Evolutionary conservation across 64 coral and sea anemone species (phyloP).

Genomic region (Trachythela sp.): DNA sequence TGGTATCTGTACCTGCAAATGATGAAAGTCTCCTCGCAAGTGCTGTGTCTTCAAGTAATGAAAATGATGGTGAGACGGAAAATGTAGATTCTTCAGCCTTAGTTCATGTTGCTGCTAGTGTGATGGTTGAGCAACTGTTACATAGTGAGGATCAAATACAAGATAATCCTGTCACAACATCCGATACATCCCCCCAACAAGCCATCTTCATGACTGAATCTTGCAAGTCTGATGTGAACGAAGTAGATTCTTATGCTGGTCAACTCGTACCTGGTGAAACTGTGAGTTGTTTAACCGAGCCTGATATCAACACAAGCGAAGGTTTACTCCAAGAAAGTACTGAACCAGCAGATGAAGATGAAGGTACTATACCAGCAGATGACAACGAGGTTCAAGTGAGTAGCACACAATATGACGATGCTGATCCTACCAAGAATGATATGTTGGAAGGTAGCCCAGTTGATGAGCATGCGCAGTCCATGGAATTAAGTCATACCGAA

Average conservation of each 20-base stretch:
- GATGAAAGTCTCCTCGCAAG: constrained; percentile 53
- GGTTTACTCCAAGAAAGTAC: neutral
- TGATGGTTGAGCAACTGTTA: constrained; percentile 8
- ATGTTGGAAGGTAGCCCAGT: neutral
- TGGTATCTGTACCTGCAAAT: constrained; percentile 77
- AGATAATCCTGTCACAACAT: neutral
- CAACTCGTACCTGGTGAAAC: neutral
- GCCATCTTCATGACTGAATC: neutral
- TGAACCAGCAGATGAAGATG: neutral
- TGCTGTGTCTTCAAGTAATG: constrained; percentile 5
- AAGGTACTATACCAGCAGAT: neutral
- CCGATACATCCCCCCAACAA: neutral
- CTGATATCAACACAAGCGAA: neutral
- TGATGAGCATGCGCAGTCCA: neutral
- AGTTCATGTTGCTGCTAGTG: constrained; percentile 46
- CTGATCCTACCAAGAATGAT: neutral
- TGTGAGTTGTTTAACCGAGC: neutral
- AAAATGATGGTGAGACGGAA: constrained; percentile 54
- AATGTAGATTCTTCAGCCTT: constrained; percentile 85
- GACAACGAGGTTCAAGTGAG: neutral
- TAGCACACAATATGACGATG: neutral
- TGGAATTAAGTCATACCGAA: neutral
- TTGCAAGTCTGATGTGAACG: neutral
- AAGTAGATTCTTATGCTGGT: neutral
- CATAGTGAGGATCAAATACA: neutral